Conservation (phyloP, 2,797 vertebrate genomes). For the Salarias fasciatus region DNA sequence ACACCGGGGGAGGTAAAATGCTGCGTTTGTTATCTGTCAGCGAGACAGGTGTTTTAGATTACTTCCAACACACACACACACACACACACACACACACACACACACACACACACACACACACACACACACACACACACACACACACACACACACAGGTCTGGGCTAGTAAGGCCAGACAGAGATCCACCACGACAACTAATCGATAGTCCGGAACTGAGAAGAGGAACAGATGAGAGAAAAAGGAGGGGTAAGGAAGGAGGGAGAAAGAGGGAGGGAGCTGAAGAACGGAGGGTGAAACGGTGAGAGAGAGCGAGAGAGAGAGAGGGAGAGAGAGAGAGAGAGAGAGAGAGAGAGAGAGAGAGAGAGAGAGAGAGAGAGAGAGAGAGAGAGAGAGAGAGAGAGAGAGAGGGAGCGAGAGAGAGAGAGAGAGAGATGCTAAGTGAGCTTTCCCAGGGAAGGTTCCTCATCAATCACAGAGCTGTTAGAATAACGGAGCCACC, state of each 20-base stretch:
- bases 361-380: slow-evolving; percentile 4
- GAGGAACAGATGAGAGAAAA: slow-evolving; percentile 54
- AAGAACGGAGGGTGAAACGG: slow-evolving; percentile 10
- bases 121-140: slow-evolving; percentile 41
- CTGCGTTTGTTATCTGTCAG: slow-evolving; percentile 84
- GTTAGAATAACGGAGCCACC: slow-evolving; percentile 79
- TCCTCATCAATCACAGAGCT: slow-evolving; percentile 83
- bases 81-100: slow-evolving; percentile 44
- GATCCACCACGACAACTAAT: slow-evolving; percentile 84
- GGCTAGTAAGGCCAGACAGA: slow-evolving; percentile 70
- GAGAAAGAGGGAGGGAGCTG: slow-evolving; percentile 19
- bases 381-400: slow-evolving; percentile 3
- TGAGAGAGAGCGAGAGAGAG: slow-evolving; percentile 6
- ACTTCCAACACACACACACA: slow-evolving; percentile 66
- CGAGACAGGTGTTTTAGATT: slow-evolving; percentile 81
- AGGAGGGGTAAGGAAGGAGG: slow-evolving; percentile 28
- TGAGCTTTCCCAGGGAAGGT: slow-evolving; percentile 77
- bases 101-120: slow-evolving; percentile 53
- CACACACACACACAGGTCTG: slow-evolving; percentile 19
- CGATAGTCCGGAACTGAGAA: slow-evolving; percentile 75
- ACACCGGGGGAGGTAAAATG: slow-evolving; percentile 79
- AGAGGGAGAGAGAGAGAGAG: slow-evolving; percentile 56
- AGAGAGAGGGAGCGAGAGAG: slow-evolving; percentile 14
- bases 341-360: slow-evolving; percentile 8
- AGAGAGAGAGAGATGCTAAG: slow-evolving; percentile 68